Evolutionary conservation across 2,113 vertebrate species (phyloP).

Genomic region (Megaptera novaeangliae): DNA sequence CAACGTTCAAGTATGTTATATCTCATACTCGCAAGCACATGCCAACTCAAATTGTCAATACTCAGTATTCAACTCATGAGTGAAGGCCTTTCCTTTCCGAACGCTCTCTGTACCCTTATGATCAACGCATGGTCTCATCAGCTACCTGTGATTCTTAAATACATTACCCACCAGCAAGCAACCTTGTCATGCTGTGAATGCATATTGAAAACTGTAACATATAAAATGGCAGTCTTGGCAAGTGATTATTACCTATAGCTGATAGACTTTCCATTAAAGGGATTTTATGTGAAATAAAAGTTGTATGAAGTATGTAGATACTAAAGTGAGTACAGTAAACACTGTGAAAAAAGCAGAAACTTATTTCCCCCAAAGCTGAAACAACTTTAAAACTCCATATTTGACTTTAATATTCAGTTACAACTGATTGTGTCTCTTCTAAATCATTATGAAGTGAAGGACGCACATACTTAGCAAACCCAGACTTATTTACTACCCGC

Average conservation of each 20-base stretch:
- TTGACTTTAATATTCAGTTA: constrained; percentile 41
- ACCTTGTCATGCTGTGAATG: not conserved
- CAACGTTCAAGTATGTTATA: not conserved
- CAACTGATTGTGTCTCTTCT: constrained; percentile 11
- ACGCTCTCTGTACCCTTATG: not conserved
- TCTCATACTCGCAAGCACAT: not conserved
- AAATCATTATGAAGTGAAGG: constrained; percentile 32
- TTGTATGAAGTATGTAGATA: not conserved
- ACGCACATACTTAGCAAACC: not conserved
- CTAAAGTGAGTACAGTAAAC: not conserved
- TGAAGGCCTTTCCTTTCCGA: not conserved
- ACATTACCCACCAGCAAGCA: not conserved
- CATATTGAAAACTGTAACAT: not conserved
- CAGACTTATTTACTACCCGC: constrained; percentile 24
- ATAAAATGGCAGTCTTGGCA: not conserved
- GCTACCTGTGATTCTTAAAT: not conserved
- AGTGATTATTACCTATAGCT: not conserved
- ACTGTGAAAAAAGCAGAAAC: not conserved
- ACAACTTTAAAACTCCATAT: not conserved
- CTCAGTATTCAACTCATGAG: not conserved
- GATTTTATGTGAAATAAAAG: constrained; percentile 36
- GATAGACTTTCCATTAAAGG: not conserved
- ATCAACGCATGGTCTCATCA: not conserved
- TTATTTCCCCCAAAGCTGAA: not conserved
- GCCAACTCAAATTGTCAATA: not conserved